phyloP scores from a whole-genome alignment of 2,113 vertebrate genomes.

The Planiliza haematocheilus region DNA sequence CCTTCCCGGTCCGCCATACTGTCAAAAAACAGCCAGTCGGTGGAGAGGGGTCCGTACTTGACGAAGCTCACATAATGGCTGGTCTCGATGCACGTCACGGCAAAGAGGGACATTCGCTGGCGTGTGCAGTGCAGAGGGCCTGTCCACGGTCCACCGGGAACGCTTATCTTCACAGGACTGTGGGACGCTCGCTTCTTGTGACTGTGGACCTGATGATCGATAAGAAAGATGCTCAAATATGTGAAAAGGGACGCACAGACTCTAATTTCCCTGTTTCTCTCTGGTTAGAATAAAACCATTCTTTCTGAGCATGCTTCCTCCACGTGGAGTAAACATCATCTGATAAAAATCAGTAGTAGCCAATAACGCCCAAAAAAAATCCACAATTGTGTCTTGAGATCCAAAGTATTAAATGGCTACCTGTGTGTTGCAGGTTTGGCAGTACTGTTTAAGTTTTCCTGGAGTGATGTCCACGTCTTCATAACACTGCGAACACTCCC shows the following conservation, averaged over 20 bases:
- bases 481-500: conserved; percentile 87
- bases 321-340: too few relatives aligned
- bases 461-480: conserved; percentile 84
- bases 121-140: conserved; percentile 70
- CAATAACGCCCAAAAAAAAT: too few relatives aligned
- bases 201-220: conserved; percentile 82
- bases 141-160: conserved; percentile 67
- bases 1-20: conserved; percentile 90
- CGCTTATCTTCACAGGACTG: conserved; percentile 58
- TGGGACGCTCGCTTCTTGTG: conserved; percentile 83
- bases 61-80: conserved; percentile 90
- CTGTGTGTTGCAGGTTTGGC: conserved; percentile 85
- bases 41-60: conserved; percentile 73
- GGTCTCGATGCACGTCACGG: conserved; percentile 88
- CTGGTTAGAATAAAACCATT: too few relatives aligned
- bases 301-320: too few relatives aligned
- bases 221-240: background rate
- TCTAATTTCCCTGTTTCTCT: too few relatives aligned
- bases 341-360: too few relatives aligned
- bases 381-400: too few relatives aligned
- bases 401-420: conserved; percentile 50
- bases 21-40: conserved; percentile 89
- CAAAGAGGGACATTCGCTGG: conserved; percentile 84
- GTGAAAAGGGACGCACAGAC: too few relatives aligned
- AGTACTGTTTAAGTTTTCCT: conserved; percentile 86